A percentile compares a stretch with the other conserved stretches of the same genome.
phyloP scores from a whole-genome alignment of 2,113 vertebrate genomes.

The Aepyceros melampus region DNA sequence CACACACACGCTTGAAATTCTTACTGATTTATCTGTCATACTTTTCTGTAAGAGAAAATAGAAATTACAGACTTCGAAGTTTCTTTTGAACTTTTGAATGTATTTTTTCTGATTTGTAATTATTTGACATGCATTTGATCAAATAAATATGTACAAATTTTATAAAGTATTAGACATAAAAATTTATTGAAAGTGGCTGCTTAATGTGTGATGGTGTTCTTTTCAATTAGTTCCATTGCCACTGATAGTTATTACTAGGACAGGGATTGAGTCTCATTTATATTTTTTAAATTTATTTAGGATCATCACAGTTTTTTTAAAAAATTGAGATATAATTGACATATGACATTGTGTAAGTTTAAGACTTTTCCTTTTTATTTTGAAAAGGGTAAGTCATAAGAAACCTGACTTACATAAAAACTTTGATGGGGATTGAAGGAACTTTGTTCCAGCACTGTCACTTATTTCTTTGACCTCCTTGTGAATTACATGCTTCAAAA shows the following conservation, averaged over 20 bases:
- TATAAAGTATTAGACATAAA: background rate
- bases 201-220: background rate
- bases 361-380: background rate
- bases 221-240: background rate
- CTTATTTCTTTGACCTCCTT: background rate
- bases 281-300: background rate
- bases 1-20: background rate
- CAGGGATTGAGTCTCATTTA: background rate
- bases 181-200: background rate
- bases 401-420: background rate
- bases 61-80: background rate
- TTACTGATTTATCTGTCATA: background rate
- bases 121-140: background rate
- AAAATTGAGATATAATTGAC: background rate
- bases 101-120: background rate
- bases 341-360: background rate
- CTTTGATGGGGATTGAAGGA: background rate
- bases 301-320: background rate
- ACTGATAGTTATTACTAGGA: background rate
- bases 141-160: background rate
- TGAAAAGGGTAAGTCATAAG: background rate
- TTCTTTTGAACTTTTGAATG: background rate
- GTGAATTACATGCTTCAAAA: background rate
- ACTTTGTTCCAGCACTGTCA: background rate
- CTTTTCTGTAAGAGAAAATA: background rate